Evolutionary conservation across 2,888 invertebrate species (phyloP).

Genomic region (Synanthedon vespiformis): DNA sequence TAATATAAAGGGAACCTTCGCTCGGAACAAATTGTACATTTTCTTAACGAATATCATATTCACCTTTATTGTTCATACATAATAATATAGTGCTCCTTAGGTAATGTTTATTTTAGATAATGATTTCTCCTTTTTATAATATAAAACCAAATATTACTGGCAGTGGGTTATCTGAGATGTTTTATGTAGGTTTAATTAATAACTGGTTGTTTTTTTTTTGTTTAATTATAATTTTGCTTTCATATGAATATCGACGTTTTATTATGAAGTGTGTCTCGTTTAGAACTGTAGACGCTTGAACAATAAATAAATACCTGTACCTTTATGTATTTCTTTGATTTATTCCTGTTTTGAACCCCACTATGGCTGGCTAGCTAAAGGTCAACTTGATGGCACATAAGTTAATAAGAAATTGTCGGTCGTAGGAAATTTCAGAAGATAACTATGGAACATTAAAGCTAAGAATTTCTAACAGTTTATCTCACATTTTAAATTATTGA

Average conservation of each 20-base stretch:
- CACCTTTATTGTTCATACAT: slow-evolving; percentile 1
- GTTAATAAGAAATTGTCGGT: no score
- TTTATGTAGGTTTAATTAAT: slow-evolving; percentile 25
- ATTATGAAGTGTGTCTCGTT: slow-evolving; percentile 49
- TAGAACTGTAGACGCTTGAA: slow-evolving; percentile 65
- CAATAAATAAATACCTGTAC: slow-evolving; percentile 64
- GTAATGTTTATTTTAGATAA: slow-evolving; percentile 14
- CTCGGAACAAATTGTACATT: no score
- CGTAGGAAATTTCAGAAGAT: no score
- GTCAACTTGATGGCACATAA: no score
- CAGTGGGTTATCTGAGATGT: slow-evolving; percentile 41
- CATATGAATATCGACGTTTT: slow-evolving; percentile 32
- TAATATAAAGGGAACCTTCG: no score
- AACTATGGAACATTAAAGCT: no score
- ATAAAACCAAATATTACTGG: slow-evolving; percentile 40
- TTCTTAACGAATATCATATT: background rate
- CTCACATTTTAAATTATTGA: no score
- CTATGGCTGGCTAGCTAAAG: no score
- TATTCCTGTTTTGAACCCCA: slow-evolving; percentile 17
- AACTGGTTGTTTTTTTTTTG: slow-evolving; percentile 35
- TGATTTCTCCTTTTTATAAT: slow-evolving; percentile 4
- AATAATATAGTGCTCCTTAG: slow-evolving; percentile 12
- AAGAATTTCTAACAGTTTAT: no score
- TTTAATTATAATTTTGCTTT: slow-evolving; percentile 37
- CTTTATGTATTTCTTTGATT: slow-evolving; percentile 31